Conservation (phyloP, 30 jellyfish, hydroid and myxozoan species). For the Chrysaora quinquecirrha region DNA sequence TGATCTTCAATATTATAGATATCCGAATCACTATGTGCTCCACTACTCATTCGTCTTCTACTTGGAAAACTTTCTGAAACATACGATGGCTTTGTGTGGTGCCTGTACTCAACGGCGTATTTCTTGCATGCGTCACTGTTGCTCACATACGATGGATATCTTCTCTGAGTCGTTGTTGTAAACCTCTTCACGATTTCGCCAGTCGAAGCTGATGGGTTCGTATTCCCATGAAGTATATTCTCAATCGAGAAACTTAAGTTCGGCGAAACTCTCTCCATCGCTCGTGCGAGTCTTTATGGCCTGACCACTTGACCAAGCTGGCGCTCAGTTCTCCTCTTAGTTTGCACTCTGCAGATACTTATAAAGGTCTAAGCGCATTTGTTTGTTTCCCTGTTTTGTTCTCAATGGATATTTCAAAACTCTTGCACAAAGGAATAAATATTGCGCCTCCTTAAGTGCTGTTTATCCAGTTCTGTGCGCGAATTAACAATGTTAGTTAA, state of each 20-base stretch:
- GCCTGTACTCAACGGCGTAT: neutral
- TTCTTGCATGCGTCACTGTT: neutral
- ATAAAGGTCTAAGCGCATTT: too few relatives aligned
- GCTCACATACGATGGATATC: neutral
- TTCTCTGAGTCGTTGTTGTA: neutral
- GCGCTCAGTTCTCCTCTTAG: too few relatives aligned
- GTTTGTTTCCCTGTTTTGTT: too few relatives aligned
- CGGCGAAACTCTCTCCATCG: constrained; percentile 37
- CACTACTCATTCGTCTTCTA: too few relatives aligned
- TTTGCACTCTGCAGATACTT: too few relatives aligned
- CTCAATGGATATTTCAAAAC: too few relatives aligned
- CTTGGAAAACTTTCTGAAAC: too few relatives aligned
- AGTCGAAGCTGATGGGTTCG: neutral
- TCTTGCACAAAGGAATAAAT: constrained; percentile 35
- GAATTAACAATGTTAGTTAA: constrained; percentile 47
- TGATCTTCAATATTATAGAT: neutral
- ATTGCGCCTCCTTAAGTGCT: constrained; percentile 69
- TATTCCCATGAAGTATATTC: constrained; percentile 49
- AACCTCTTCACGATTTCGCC: neutral
- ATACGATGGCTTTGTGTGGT: neutral
- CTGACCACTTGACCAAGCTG: too few relatives aligned
- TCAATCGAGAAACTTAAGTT: constrained; percentile 55
- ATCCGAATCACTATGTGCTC: neutral
- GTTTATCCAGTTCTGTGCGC: constrained; percentile 50
- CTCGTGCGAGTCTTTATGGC: neutral